These are phyloP conservation scores for Bucco capensis DNA, from an alignment of 2,113 vertebrate species.

Conservation along the genomic window DNA sequence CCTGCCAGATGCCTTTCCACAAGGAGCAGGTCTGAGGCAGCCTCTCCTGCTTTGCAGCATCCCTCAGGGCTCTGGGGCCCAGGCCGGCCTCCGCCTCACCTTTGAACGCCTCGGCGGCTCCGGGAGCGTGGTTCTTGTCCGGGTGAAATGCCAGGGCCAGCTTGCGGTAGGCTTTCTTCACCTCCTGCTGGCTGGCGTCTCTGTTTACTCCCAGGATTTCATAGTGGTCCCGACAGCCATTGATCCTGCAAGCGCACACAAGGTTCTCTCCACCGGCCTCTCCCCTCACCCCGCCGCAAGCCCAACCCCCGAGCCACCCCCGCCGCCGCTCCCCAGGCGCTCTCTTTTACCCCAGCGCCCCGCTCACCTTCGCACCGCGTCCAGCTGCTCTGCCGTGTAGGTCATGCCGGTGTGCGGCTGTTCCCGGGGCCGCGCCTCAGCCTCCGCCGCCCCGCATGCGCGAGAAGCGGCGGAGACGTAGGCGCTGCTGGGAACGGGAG, in stretches of 20 bases:
- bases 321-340: neutral
- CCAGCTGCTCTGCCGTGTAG: constrained; percentile 88
- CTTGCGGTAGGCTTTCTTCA: constrained; percentile 91
- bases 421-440: constrained; percentile 51
- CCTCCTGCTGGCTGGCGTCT: constrained; percentile 86
- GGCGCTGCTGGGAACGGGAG: constrained; percentile 52
- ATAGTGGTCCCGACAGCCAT: constrained; percentile 92
- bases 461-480: neutral
- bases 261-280: neutral
- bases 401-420: constrained; percentile 71
- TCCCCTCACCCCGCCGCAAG: neutral
- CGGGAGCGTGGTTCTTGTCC: constrained; percentile 93
- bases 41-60: rapidly evolving
- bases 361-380: constrained; percentile 86
- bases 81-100: constrained; percentile 63
- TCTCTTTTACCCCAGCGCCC: neutral
- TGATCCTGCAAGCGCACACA: constrained; percentile 78
- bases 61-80: rapidly evolving
- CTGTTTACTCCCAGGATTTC: constrained; percentile 88
- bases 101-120: constrained; percentile 96
- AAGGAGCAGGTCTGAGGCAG: neutral
- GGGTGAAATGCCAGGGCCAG: constrained; percentile 93
- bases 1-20: neutral
- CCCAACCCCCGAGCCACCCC: neutral
- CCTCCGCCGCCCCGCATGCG: constrained; percentile 42